These are phyloP conservation scores for Nanorana parkeri DNA, from an alignment of 2,113 vertebrate genomes.

Conservation along the genomic window DNA sequence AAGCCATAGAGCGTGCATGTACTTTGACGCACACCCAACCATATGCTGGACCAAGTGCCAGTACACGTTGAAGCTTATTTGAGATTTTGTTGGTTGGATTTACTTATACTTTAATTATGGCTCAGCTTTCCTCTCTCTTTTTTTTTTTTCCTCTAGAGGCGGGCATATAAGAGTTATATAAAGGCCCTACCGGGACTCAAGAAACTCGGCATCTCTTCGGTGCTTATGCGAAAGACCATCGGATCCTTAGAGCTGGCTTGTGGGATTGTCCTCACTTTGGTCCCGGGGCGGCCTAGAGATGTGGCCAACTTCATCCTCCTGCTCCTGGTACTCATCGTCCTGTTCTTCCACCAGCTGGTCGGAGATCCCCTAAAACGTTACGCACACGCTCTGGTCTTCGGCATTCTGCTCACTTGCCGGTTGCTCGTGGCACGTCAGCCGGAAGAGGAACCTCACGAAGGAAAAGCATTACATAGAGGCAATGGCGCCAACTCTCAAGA, in stretches of 20 bases:
- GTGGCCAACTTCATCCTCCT: slow-evolving; percentile 96
- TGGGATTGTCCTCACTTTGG: slow-evolving; percentile 92
- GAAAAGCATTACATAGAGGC: slow-evolving; percentile 78
- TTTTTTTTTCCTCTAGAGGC: slow-evolving; percentile 93
- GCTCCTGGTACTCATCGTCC: slow-evolving; percentile 91
- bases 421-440: slow-evolving; percentile 93
- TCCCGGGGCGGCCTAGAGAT: slow-evolving; percentile 92
- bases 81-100: too few species aligned
- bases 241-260: slow-evolving; percentile 93
- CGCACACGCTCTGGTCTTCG: slow-evolving; percentile 94
- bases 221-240: slow-evolving; percentile 94
- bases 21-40: too few species aligned
- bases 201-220: slow-evolving; percentile 94
- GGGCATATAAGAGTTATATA: slow-evolving; percentile 96
- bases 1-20: too few species aligned
- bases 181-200: slow-evolving; percentile 92
- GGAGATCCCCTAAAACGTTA: slow-evolving; percentile 97
- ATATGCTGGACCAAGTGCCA: too few species aligned
- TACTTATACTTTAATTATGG: background rate
- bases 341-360: slow-evolving; percentile 97
- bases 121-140: slow-evolving; percentile 43
- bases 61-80: too few species aligned
- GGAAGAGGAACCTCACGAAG: slow-evolving; percentile 85
- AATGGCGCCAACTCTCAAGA: slow-evolving; percentile 75
- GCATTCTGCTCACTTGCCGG: slow-evolving; percentile 95